Base-by-base conservation (phyloP, 2,113 vertebrate genomes). In the Probosciger aterrimus region DNA sequence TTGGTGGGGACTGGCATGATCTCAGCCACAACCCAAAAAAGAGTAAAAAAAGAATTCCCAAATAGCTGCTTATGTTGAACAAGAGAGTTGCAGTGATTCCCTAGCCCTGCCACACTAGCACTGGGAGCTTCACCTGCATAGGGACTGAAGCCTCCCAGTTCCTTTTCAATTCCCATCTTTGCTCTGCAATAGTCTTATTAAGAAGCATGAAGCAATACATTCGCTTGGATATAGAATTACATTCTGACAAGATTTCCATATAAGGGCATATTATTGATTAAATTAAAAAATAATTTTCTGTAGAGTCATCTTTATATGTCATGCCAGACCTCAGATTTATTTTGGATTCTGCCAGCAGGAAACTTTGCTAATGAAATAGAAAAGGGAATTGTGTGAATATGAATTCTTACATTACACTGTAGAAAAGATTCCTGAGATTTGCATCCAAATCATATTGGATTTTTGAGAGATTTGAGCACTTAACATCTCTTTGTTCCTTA, bases 401-500 rank as follows among this genome's bases (percentile, higher is more conserved):
- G 63, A 69, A 93, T 92, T 74, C 63, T 80, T 90, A 35, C 15
- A n/a, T 52, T 75, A 64, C 23, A 20, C 41, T 53, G 39, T 27
- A 50, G 64, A 86, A 81, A 93, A 74, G 3, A 71, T 37, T 63
- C 55, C n/a, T 75, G 64, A 93, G 35, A 65, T 90, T 82, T 90
- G 43, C 73, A 83, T 83, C 90, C 77, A 88, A 75, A 81, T 68
- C 59, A 44, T 35, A 60, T 2, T 79, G 62, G 17, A 37, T 67
- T 90, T 94, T 77, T 83, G 76, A 59, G 59, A 64, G 18, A 67
- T 83, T 71, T 6, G 1, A 68, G 47, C 55, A 41, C 17, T 91
- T 88, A 83, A 64, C 35, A 14, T 81, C 55, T 74, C 70, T 93
- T 92, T 86, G 52, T 90, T 96, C 73, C 41, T 95, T 92, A 83